A percentile compares a stretch with the other conserved stretches of the same genome.
These are phyloP conservation scores for Hypomecis atomaria DNA, from an alignment of 2,888 invertebrate species.

Conservation along the genomic window DNA sequence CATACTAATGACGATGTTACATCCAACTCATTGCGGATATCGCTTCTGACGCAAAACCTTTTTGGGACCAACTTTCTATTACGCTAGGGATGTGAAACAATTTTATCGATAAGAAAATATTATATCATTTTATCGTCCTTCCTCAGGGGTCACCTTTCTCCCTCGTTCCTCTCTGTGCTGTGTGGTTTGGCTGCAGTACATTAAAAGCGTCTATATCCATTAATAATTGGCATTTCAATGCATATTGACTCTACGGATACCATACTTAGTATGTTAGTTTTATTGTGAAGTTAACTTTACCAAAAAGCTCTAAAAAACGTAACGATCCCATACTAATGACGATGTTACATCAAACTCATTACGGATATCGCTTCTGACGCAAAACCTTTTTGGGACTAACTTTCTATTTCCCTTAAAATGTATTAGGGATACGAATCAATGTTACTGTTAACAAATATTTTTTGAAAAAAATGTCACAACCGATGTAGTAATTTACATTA, in stretches of 20 bases:
- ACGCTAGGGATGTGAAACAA: constrained; percentile 19
- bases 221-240: no score
- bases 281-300: no score
- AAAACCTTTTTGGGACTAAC: constrained; percentile 24
- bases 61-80: constrained; percentile 17
- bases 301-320: constrained; percentile 21
- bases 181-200: no score
- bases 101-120: constrained; percentile 7
- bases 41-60: constrained; percentile 25
- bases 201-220: no score
- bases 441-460: no score
- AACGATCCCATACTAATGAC: constrained; percentile 25
- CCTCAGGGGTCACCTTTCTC: no score
- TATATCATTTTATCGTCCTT: no score
- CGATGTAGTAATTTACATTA: no score
- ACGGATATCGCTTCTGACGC: constrained; percentile 23
- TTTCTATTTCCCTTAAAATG: constrained; percentile 10
- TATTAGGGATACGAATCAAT: constrained; percentile 25
- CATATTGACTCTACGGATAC: no score
- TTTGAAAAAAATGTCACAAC: no score
- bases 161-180: no score
- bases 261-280: no score
- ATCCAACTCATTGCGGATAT: constrained; percentile 28
- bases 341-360: constrained; percentile 29
- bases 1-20: constrained; percentile 29